Base-by-base conservation (phyloP, 2,888 invertebrate species). In the Byasa hedistus region DNA sequence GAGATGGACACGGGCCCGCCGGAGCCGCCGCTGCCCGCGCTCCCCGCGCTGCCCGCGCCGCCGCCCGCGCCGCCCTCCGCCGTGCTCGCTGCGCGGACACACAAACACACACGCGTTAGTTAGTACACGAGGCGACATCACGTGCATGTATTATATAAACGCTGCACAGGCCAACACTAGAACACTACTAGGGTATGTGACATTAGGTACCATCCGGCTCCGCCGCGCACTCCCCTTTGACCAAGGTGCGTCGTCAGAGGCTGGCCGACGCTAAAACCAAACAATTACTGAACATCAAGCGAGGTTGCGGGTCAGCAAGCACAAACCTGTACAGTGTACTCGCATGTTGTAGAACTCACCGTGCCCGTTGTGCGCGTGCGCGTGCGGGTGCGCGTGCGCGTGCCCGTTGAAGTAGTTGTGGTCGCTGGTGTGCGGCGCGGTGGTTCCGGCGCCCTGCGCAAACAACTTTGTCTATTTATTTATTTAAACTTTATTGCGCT, bases 321-420 rank as follows among this genome's bases (percentile, higher is more conserved):
- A 32, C 10, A 32, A 32, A 32, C 32, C 32, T 32, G 8, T 32
- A 32, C 10, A 7, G 32, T 8, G 32, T 8, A 8, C 32, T 5
- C 32, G 1, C 7, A 32, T 10, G 1, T 8, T 32, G 1, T 32
- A 32, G 8, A 32, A 32, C 67, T 64, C 44, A 64, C 64, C 64
- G 39, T 63, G 67, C 36, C 63, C 67, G 72, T 86, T 85, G 78
- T 86, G 86, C 66, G 86, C 79, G 64, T 32, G 77, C 79, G 76
- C 55, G 57, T 64, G 64, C 44, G 66, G 62, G 68, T 70, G 70
- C 17, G 69, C 70, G 65, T 71, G 61, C 36, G 75, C 74, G 76
- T 79, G 83, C 0, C 84, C 83, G 76, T 83, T 84, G 79, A 79
- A 80, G 79, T 89, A 89, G 78, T 85, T 80, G 80, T 88, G 89